These are phyloP conservation scores for Schizopygopsis pylzovi DNA, from an alignment of 2,797 vertebrate genomes.

Conservation along the genomic window DNA sequence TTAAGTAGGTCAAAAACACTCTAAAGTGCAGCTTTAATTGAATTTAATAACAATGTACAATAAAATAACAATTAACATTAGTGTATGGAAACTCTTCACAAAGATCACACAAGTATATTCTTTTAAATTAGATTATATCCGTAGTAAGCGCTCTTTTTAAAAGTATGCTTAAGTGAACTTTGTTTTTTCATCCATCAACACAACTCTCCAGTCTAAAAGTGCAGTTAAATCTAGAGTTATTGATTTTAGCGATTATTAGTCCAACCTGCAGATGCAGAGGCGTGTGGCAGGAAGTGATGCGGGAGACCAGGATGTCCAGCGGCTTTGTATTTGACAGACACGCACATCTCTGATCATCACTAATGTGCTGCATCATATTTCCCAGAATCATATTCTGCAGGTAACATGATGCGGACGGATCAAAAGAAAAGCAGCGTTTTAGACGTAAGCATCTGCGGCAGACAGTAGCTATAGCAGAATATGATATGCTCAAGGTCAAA, in stretches of 20 bases:
- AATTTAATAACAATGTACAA: background rate
- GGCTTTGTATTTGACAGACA: conserved; percentile 8
- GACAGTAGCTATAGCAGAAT: conserved; percentile 40
- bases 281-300: background rate
- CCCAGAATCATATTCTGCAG: conserved; percentile 32
- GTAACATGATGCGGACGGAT: conserved; percentile 34
- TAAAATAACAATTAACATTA: background rate
- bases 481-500: conserved; percentile 39
- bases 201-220: background rate
- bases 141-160: background rate
- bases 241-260: background rate
- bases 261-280: background rate
- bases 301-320: background rate
- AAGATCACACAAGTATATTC: no score
- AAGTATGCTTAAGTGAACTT: background rate
- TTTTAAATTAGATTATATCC: no score
- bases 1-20: no score
- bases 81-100: background rate
- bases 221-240: background rate
- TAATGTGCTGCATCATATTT: conserved; percentile 23
- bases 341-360: background rate
- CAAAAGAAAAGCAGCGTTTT: conserved; percentile 36
- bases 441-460: conserved; percentile 46
- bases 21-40: no score
- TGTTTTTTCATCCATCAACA: background rate